Percentiles rank a stretch among this genome's conserved stretches.
These are phyloP conservation scores for Pyrocephalus nanus DNA, from an alignment of 2,797 vertebrate genomes.

Conservation along the genomic window DNA sequence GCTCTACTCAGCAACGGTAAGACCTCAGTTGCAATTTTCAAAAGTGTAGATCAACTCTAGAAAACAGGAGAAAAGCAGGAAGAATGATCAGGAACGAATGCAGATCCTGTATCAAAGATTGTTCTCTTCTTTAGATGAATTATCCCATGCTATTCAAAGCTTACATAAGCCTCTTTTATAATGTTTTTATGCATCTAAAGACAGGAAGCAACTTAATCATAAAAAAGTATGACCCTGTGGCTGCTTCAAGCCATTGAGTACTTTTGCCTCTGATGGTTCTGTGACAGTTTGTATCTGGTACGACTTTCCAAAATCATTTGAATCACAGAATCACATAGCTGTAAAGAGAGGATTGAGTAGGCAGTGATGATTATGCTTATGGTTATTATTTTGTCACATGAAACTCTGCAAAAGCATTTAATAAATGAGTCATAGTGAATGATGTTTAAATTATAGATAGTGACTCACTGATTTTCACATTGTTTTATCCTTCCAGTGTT, in stretches of 20 bases:
- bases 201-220: background rate
- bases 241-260: background rate
- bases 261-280: background rate
- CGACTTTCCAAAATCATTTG: background rate
- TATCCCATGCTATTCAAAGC: background rate
- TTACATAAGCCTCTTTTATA: background rate
- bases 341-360: background rate
- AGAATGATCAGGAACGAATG: background rate
- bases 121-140: background rate
- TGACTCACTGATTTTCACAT: slow-evolving; percentile 53
- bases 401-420: slow-evolving; percentile 21
- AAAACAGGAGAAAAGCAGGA: background rate
- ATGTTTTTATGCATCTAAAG: background rate
- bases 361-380: background rate
- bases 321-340: background rate
- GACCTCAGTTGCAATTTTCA: background rate
- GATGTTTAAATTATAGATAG: slow-evolving; percentile 34
- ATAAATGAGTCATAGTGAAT: slow-evolving; percentile 53
- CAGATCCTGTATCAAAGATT: background rate
- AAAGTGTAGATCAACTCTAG: background rate
- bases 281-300: background rate
- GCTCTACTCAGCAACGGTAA: background rate
- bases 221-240: background rate
- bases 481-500: background rate
- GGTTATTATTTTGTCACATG: slow-evolving; percentile 30